Conservation (phyloP, 2,888 invertebrate genomes). For the Campoletis raptor region DNA sequence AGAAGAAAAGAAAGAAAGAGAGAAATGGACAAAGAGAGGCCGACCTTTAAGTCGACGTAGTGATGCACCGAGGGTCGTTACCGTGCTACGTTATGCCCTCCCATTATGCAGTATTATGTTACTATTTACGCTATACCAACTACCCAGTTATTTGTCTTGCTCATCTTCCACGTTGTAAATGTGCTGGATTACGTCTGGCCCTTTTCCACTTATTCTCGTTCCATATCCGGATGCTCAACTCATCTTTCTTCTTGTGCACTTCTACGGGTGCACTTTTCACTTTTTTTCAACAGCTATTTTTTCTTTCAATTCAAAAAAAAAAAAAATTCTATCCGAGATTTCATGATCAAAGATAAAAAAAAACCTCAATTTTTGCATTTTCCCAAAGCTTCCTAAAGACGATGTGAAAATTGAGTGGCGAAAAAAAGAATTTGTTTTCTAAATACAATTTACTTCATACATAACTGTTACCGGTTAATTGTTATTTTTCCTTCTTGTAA, state of each 20-base stretch:
- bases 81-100: constrained; percentile 78
- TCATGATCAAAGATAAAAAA: background rate
- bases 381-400: background rate
- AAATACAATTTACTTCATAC: background rate
- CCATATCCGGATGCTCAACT: constrained; percentile 15
- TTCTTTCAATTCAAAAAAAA: background rate
- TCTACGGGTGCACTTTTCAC: constrained; percentile 1
- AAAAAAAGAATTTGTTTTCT: background rate
- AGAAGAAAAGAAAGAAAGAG: constrained; percentile 17
- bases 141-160: constrained; percentile 81
- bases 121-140: constrained; percentile 83
- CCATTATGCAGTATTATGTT: constrained; percentile 84
- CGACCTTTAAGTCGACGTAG: constrained; percentile 76
- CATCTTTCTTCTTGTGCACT: constrained; percentile 22
- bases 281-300: background rate
- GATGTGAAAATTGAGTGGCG: background rate
- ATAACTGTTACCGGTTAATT: background rate
- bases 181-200: constrained; percentile 55
- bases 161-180: constrained; percentile 73
- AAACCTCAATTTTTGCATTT: background rate
- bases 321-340: background rate
- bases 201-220: constrained; percentile 41
- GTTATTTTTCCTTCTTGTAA: background rate
- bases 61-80: constrained; percentile 79
- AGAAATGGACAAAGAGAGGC: constrained; percentile 60